Conservation (phyloP, 2,113 vertebrate genomes). For the Phylloscopus trochilus region DNA sequence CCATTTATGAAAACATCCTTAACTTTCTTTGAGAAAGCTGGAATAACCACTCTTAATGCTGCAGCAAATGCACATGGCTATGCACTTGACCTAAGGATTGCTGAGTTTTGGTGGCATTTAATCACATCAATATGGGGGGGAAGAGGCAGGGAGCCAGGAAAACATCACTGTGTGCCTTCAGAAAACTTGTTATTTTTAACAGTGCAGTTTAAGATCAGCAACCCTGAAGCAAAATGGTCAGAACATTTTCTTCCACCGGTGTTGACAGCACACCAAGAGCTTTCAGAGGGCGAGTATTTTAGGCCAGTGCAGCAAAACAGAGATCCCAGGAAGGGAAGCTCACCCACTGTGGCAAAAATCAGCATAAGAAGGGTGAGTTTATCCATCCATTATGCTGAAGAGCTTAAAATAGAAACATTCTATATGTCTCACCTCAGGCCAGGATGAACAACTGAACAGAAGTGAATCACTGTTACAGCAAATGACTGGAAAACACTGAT, state of each 20-base stretch:
- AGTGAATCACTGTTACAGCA: background rate
- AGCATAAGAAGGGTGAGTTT: background rate
- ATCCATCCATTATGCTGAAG: background rate
- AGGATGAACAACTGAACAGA: background rate
- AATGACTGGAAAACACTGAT: slow-evolving; percentile 1
- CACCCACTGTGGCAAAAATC: background rate
- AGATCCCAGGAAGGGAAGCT: background rate
- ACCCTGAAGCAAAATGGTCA: background rate
- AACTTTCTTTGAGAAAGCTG: background rate
- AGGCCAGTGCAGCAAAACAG: background rate
- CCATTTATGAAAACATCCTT: background rate
- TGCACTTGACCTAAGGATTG: background rate
- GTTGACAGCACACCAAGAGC: background rate
- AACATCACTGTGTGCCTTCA: background rate
- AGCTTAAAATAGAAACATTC: slow-evolving; percentile 20
- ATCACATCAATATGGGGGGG: background rate
- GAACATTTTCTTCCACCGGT: background rate
- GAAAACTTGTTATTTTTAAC: background rate
- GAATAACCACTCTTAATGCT: background rate
- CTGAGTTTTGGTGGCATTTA: background rate
- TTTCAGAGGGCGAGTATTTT: background rate
- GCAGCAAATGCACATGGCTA: background rate
- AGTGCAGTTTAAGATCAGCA: background rate
- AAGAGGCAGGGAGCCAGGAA: background rate
- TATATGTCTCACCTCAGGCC: background rate